These are phyloP conservation scores for Ganaspis brasiliensis DNA, from an alignment of 2,888 invertebrate species.

Conservation along the genomic window DNA sequence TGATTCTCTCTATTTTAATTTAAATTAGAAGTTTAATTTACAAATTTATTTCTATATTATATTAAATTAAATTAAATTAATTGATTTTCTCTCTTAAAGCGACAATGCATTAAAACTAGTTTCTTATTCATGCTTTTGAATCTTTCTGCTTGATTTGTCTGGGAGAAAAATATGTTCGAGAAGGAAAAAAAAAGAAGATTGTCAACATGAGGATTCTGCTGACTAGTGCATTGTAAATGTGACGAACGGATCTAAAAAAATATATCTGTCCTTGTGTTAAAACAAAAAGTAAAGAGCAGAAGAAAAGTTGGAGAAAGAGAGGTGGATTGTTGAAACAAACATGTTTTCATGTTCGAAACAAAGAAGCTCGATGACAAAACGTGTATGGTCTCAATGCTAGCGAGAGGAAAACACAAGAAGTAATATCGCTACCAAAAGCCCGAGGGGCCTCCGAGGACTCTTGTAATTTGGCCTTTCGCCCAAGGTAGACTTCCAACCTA, in stretches of 20 bases:
- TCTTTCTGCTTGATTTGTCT: conserved; percentile 9
- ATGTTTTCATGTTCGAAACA: conserved; percentile 75
- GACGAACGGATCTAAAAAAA: conserved; percentile 44
- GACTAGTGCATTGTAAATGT: conserved; percentile 35
- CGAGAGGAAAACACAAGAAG: conserved; percentile 65
- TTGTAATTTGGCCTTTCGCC: conserved; percentile 63
- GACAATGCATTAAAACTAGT: too few relatives aligned
- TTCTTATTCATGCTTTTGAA: background rate
- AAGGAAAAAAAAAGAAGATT: conserved; percentile 24
- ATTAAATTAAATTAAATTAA: too few relatives aligned
- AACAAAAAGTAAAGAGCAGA: conserved; percentile 54
- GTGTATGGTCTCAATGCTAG: conserved; percentile 71
- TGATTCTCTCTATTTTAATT: too few relatives aligned
- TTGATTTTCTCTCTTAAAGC: too few relatives aligned
- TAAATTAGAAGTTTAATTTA: too few relatives aligned
- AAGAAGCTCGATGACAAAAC: conserved; percentile 77
- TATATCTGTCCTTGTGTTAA: conserved; percentile 46
- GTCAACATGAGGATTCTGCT: conserved; percentile 30
- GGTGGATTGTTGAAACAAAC: conserved; percentile 64
- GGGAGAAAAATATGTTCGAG: background rate
- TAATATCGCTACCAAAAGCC: conserved; percentile 66
- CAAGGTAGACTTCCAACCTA: conserved; percentile 36
- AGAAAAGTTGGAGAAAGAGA: conserved; percentile 56
- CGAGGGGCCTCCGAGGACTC: conserved; percentile 55
- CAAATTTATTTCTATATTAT: too few relatives aligned